Conservation (phyloP, 1,140 invertebrate species). For the Zophobas atratus region DNA sequence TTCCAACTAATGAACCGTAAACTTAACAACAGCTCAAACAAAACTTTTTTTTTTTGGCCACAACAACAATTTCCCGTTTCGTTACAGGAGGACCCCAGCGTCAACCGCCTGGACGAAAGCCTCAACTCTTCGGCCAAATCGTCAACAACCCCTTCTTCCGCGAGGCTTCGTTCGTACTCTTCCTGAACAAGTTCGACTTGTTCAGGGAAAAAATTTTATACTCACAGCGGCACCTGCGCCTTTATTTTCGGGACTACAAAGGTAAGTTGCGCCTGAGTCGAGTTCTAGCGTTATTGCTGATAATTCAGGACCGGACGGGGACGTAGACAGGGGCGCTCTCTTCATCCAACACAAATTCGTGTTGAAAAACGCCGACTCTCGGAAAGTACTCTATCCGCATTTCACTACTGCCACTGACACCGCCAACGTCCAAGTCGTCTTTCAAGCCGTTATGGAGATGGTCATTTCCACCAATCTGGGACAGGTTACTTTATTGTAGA, state of each 20-base stretch:
- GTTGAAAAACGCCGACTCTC: slow-evolving; percentile 71
- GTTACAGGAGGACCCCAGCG: slow-evolving; percentile 74
- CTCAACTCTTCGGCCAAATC: slow-evolving; percentile 77
- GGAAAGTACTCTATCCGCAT: slow-evolving; percentile 76
- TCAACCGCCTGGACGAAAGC: slow-evolving; percentile 79
- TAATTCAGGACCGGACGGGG: slow-evolving; percentile 74
- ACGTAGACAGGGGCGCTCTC: slow-evolving; percentile 76
- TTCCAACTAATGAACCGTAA: too few species aligned
- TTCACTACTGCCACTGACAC: slow-evolving; percentile 79
- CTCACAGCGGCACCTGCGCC: slow-evolving; percentile 74
- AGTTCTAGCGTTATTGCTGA: slow-evolving; percentile 2
- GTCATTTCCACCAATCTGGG: slow-evolving; percentile 74
- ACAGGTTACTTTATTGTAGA: slow-evolving; percentile 71
- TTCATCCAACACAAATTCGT: slow-evolving; percentile 79
- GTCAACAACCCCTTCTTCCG: slow-evolving; percentile 78
- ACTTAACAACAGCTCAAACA: too few species aligned
- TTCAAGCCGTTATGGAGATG: slow-evolving; percentile 76
- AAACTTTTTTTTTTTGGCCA: slow-evolving; percentile 4
- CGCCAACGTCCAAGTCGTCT: slow-evolving; percentile 75
- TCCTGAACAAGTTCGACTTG: slow-evolving; percentile 82
- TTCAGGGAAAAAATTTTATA: slow-evolving; percentile 78
- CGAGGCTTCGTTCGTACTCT: slow-evolving; percentile 78
- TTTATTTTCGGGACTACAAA: slow-evolving; percentile 76
- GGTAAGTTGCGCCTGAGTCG: slow-evolving; percentile 62
- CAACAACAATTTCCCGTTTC: slow-evolving; percentile 3